These are phyloP conservation scores for Pogonocherus hispidulus DNA, from an alignment of 2,888 invertebrate species.

Conservation along the genomic window DNA sequence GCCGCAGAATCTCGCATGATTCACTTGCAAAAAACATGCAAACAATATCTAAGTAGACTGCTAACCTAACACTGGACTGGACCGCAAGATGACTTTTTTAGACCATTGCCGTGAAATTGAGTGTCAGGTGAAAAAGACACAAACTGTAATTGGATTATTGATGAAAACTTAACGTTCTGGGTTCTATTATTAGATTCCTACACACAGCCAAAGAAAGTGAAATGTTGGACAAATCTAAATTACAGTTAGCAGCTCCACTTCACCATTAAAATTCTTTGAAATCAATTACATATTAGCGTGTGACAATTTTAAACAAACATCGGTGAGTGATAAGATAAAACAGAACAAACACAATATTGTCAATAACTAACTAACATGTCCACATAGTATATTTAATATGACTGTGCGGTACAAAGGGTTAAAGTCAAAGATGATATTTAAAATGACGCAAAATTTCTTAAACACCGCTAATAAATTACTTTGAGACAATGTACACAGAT, in stretches of 20 bases:
- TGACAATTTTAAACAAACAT: background rate
- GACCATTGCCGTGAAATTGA: slow-evolving; percentile 20
- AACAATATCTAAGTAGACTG: slow-evolving; percentile 48
- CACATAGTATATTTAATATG: background rate
- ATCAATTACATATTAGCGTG: background rate
- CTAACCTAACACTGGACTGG: slow-evolving; percentile 21
- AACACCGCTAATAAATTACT: background rate
- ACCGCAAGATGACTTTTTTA: slow-evolving; percentile 29
- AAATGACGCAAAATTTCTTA: slow-evolving; percentile 1
- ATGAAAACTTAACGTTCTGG: background rate
- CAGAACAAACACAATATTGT: background rate
- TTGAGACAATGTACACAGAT: background rate
- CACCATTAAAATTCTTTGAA: background rate
- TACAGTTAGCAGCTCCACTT: background rate
- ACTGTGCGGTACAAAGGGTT: slow-evolving; percentile 5
- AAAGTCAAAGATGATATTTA: slow-evolving; percentile 21
- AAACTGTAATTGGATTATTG: slow-evolving; percentile 6
- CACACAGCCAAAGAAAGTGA: slow-evolving; percentile 17
- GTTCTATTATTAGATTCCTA: slow-evolving; percentile 6
- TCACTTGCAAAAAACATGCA: slow-evolving; percentile 46
- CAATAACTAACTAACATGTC: background rate
- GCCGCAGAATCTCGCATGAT: slow-evolving; percentile 54
- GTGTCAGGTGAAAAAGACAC: slow-evolving; percentile 2
- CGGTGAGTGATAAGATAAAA: slow-evolving; percentile 21
- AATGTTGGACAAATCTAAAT: background rate